phyloP scores from a whole-genome alignment of 2,113 vertebrate species.

The Peromyscus californicus region DNA sequence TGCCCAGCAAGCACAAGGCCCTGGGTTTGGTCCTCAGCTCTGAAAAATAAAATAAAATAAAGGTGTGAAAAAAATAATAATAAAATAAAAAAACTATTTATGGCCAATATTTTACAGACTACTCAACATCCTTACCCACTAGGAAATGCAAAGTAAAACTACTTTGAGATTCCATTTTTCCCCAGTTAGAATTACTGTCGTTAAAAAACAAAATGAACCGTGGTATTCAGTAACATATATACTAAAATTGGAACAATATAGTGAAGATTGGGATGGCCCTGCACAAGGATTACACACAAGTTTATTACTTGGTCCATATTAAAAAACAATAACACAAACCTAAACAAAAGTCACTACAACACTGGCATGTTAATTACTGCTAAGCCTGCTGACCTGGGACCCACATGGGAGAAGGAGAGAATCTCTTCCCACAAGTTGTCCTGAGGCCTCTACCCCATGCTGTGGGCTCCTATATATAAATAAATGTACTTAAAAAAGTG shows the following conservation, averaged over 20 bases:
- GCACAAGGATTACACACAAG: background rate
- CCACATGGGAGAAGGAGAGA: background rate
- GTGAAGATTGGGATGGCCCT: background rate
- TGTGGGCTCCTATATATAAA: background rate
- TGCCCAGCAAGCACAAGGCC: too few species aligned
- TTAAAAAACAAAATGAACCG: background rate
- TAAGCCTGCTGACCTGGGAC: background rate
- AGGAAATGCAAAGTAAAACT: background rate
- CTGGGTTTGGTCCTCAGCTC: too few species aligned
- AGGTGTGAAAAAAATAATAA: too few species aligned
- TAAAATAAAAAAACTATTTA: background rate
- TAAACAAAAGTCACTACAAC: background rate
- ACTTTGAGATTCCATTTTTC: background rate
- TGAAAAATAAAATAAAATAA: too few species aligned
- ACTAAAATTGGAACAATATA: background rate
- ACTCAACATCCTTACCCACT: background rate
- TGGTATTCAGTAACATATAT: too few species aligned
- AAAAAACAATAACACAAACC: background rate
- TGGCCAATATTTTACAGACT: background rate
- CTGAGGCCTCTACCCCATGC: background rate
- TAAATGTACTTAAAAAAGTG: background rate
- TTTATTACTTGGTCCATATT: background rate
- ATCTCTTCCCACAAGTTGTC: background rate
- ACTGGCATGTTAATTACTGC: background rate
- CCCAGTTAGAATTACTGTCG: background rate